phyloP scores from a whole-genome alignment of 2,888 invertebrate genomes.

The Entomobrya proxima region DNA sequence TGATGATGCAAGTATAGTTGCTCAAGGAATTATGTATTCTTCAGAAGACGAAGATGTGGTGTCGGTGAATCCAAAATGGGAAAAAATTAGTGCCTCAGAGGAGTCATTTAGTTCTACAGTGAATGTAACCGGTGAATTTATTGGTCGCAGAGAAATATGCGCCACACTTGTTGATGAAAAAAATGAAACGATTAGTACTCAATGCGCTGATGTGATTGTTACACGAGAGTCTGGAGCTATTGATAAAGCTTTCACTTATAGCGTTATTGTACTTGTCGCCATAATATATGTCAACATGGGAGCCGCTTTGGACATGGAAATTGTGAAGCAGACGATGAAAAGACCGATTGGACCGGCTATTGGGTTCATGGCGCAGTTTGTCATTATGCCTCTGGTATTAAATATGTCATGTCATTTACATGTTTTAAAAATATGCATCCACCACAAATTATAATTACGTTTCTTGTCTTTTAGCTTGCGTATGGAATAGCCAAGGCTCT shows the following conservation, averaged over 20 bases:
- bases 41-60: slow-evolving; percentile 65
- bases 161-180: slow-evolving; percentile 53
- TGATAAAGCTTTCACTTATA: slow-evolving; percentile 85
- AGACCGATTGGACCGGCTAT: slow-evolving; percentile 86
- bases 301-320: slow-evolving; percentile 83
- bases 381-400: slow-evolving; percentile 92
- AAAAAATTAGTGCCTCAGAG: neutral
- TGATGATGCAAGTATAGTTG: neutral
- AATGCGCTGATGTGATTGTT: slow-evolving; percentile 79
- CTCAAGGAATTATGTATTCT: slow-evolving; percentile 50
- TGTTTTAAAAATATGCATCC: neutral
- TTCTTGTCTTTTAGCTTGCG: slow-evolving; percentile 33
- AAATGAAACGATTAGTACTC: neutral
- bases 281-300: slow-evolving; percentile 94
- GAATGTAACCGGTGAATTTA: slow-evolving; percentile 76
- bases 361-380: slow-evolving; percentile 87
- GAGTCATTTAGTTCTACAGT: slow-evolving; percentile 58
- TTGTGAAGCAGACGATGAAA: slow-evolving; percentile 24
- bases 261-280: slow-evolving; percentile 86
- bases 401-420: too few species aligned
- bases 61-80: slow-evolving; percentile 30
- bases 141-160: slow-evolving; percentile 76
- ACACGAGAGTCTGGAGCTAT: slow-evolving; percentile 82
- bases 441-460: neutral
- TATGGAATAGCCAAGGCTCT: slow-evolving; percentile 58